These are phyloP conservation scores for Austrolebias charrua DNA, from an alignment of 2,797 vertebrate genomes.

Conservation along the genomic window DNA sequence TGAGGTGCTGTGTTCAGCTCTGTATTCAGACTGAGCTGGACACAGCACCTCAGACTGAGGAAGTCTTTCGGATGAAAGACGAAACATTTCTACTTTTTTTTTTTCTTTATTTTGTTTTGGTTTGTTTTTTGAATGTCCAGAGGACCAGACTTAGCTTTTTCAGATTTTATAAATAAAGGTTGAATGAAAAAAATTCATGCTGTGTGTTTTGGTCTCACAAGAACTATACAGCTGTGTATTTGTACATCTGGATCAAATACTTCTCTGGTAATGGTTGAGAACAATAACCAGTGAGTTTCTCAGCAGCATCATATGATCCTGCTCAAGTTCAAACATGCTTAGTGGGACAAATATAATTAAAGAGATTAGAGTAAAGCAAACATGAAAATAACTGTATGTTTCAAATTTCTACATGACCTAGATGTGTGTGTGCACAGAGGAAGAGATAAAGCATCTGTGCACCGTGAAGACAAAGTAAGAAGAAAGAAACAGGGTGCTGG, in stretches of 20 bases:
- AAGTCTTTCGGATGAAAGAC: too few species aligned
- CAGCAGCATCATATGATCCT: constrained; percentile 49
- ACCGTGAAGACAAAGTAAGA: background rate
- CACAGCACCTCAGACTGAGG: too few species aligned
- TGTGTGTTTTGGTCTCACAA: constrained; percentile 7
- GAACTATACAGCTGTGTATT: background rate
- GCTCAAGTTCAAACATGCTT: constrained; percentile 63
- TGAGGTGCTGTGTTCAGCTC: too few species aligned
- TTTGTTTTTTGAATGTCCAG: too few species aligned
- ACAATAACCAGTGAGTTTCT: constrained; percentile 37
- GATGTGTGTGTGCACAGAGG: constrained; percentile 52
- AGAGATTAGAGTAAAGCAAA: constrained; percentile 69
- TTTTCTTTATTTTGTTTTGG: too few species aligned
- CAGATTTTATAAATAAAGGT: too few species aligned
- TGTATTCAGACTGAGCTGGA: too few species aligned
- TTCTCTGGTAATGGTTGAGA: constrained; percentile 51
- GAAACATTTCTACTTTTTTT: too few species aligned
- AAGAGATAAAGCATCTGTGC: constrained; percentile 48
- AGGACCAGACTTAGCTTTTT: too few species aligned
- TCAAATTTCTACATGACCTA: constrained; percentile 65
- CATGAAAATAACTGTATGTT: constrained; percentile 66
- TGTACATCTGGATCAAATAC: constrained; percentile 18
- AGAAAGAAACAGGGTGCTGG: constrained; percentile 13
- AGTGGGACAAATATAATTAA: constrained; percentile 71
- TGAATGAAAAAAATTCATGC: too few species aligned